Base-by-base conservation (phyloP, 2,113 vertebrate genomes). In the Vidua chalybeata region DNA sequence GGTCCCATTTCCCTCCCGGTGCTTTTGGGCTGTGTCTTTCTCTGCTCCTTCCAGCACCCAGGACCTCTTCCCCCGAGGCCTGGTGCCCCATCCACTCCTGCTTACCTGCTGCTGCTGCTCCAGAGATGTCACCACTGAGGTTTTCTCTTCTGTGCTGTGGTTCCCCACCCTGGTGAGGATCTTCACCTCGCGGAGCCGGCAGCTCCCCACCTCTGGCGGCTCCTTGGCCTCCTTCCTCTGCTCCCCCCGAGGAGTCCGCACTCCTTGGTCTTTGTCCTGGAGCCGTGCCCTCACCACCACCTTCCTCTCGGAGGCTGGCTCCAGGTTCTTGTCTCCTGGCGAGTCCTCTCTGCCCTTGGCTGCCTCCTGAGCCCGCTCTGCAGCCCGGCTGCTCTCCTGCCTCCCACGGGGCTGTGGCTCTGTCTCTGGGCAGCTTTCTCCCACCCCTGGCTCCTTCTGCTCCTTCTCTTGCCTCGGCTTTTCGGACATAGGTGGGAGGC, bases 101-200 rank as follows among this genome's bases (percentile, higher is more conserved):
- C 88, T 92, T 80, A 97, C 97, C 97, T 96, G 95, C 46, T 89
- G 68, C 97, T 96, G 95, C 46, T 89, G 68, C 19, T 84, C 82
- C 6, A 10, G 24, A 45, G 94, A 11, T 5, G n/a, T 67, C 62
- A 72, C 54, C 0, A 6, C 76, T 1, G 54, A 37, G 11, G 35
- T 66, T 79, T 93, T 93, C 77, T 93, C 87, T 9, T 95, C 85
- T 1, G 1, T 5, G 31, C 67, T 68, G 49, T 12, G 33, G 64
- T 72, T 94, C 21, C 77, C 93, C 56, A 55, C 79, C 51, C 92
- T 92, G 74, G 93, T 94, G 72, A 94, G 79, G 75, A 96, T 96
- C 89, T 96, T 68, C 45, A 94, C 82, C 28, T 82, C 97, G 0
- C 90, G 69, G 22, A 85, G 80, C 10, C 71, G 81, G 26, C 94